Conservation (phyloP, 2,797 vertebrate species). For the Pteronotus mesoamericanus region DNA sequence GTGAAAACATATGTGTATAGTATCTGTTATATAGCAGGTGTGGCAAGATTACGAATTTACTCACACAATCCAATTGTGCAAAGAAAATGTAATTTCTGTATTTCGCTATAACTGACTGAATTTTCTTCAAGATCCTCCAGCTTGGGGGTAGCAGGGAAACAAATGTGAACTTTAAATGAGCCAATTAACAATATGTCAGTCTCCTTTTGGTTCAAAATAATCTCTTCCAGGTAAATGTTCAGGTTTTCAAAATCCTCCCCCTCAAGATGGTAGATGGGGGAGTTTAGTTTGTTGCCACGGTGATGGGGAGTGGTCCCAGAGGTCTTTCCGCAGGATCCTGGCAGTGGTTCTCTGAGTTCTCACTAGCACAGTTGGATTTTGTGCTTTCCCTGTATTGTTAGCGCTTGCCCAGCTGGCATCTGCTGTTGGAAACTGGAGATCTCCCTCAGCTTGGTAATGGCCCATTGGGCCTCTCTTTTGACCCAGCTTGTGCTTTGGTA, state of each 20-base stretch:
- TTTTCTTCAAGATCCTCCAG: slow-evolving; percentile 64
- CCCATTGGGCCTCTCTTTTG: background rate
- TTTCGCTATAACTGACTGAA: slow-evolving; percentile 70
- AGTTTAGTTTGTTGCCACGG: background rate
- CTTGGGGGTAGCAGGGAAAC: slow-evolving; percentile 61
- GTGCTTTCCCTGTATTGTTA: background rate
- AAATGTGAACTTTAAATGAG: slow-evolving; percentile 71
- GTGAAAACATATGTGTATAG: slow-evolving; percentile 63
- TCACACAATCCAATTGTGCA: slow-evolving; percentile 61
- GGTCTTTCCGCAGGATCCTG: background rate
- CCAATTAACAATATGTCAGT: slow-evolving; percentile 72
- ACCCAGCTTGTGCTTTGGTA: background rate
- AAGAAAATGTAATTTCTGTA: slow-evolving; percentile 69
- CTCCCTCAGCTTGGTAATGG: background rate
- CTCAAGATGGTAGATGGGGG: background rate
- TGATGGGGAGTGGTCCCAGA: background rate
- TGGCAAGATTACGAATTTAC: slow-evolving; percentile 66
- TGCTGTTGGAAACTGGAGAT: background rate
- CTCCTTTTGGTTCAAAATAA: slow-evolving; percentile 49
- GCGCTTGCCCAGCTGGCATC: background rate
- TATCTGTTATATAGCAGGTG: slow-evolving; percentile 68
- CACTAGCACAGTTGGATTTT: background rate
- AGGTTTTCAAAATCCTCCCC: background rate
- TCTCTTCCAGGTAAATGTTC: slow-evolving; percentile 60
- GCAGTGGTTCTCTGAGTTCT: background rate